phyloP scores from a whole-genome alignment of 2,113 vertebrate genomes.

The Oceanodroma tethys region DNA sequence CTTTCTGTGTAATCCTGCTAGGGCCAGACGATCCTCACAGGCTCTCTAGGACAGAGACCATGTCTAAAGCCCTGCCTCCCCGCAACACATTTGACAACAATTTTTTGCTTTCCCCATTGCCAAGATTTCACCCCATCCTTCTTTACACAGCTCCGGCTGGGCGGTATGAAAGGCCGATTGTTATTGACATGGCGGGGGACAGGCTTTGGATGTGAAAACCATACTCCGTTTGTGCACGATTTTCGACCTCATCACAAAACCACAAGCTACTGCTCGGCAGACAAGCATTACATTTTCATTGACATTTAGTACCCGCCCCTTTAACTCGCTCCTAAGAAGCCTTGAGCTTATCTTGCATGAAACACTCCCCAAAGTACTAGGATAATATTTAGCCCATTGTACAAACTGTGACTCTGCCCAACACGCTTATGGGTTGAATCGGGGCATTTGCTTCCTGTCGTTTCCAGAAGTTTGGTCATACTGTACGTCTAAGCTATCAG shows the following conservation, averaged over 20 bases:
- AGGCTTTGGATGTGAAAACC: background rate
- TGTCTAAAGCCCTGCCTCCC: background rate
- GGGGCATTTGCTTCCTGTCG: background rate
- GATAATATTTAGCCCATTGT: slow-evolving; percentile 35
- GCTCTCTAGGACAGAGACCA: background rate
- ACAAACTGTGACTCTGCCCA: slow-evolving; percentile 2
- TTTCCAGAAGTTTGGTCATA: background rate
- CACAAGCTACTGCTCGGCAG: background rate
- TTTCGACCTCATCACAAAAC: slow-evolving; percentile 44
- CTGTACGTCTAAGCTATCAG: background rate
- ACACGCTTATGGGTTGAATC: background rate
- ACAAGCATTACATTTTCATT: background rate
- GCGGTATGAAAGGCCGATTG: slow-evolving; percentile 1
- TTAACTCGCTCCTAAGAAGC: background rate
- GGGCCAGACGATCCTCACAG: background rate
- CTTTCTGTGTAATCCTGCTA: background rate
- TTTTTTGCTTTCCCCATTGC: background rate
- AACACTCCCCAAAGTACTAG: background rate
- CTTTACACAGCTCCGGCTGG: background rate
- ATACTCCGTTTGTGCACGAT: background rate
- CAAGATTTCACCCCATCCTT: slow-evolving; percentile 1
- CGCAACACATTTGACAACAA: background rate
- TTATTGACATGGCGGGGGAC: background rate
- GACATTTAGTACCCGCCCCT: background rate
- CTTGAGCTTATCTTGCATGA: slow-evolving; percentile 1